Evolutionary conservation across 1,140 invertebrate genomes (phyloP).

Genomic region (Medauroidea extradentata): DNA sequence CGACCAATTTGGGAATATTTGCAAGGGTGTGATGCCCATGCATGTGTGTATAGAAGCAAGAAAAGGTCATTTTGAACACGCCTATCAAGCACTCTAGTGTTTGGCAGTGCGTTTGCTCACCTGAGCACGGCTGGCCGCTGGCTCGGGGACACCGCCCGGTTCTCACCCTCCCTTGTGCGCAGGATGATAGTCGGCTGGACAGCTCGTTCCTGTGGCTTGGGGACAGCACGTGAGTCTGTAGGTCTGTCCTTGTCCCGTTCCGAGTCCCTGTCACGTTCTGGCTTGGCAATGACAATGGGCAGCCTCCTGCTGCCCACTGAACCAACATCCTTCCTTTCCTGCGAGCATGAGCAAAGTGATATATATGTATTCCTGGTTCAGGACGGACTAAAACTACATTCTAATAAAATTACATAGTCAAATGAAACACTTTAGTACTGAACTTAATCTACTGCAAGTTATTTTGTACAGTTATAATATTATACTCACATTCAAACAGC

Average conservation of each 20-base stretch:
- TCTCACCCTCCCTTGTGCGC: slow-evolving; percentile 49
- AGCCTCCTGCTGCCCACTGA: neutral
- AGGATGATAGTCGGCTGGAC: slow-evolving; percentile 49
- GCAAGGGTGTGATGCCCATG: no score
- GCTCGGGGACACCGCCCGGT: slow-evolving; percentile 46
- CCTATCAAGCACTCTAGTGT: no score
- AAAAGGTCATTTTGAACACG: no score
- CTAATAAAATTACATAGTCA: neutral
- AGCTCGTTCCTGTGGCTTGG: neutral
- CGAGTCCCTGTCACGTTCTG: slow-evolving; percentile 15
- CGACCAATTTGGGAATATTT: no score
- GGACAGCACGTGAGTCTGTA: neutral
- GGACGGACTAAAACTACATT: neutral
- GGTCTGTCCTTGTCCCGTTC: slow-evolving; percentile 8
- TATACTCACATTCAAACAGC: no score
- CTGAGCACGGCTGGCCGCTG: slow-evolving; percentile 31
- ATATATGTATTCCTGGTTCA: neutral
- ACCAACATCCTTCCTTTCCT: slow-evolving; percentile 9
- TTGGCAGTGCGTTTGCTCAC: no score
- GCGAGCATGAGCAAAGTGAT: slow-evolving; percentile 1
- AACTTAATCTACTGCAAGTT: no score
- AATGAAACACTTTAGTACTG: no score
- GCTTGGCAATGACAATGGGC: slow-evolving; percentile 17
- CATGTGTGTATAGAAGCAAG: no score
- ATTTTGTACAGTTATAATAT: no score